Evolutionary conservation across 2,888 invertebrate genomes (phyloP), one percentile per base, ranked within the genome.

Genomic region (Calephelis perditalis): DNA sequence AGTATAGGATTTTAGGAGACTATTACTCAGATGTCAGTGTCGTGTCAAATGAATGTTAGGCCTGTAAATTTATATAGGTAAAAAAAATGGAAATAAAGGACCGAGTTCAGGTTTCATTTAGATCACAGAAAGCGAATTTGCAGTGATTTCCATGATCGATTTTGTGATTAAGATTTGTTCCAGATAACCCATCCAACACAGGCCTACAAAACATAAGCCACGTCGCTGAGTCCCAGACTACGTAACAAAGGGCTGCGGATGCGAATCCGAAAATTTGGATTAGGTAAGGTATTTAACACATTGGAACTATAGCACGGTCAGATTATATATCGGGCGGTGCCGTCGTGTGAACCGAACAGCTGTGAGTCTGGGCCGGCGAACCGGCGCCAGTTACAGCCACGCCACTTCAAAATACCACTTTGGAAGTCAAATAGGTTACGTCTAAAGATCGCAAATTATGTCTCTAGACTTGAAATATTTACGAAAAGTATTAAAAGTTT

Each of bases 371-470:
- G 62, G 68, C 72, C 74, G 74, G 73, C 70, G 58, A 63, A 59
- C 73, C 71, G 73, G 74, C 74, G 71, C 73, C 73, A 65, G 65
- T 62, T 57, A 63, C 59, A 68, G 72, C 74, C 74, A 73, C 73
- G 74, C 72, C 71, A 74, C 69, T 68, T 69, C 66, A 71, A 70
- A 67, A 72, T 71, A 76, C 75, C 81, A 77, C 26, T 74, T 75
- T 80, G 76, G 40, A 73, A 82, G 79, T 71, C 82, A 84, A 82
- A 82, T 84, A 86, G 86, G 85, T 86, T 84, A 85, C 76, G 60
- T 71, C 71, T 73, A 75, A 79, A 75, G 75, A 79, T 75, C 75
- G 74, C 73, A 73, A 75, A 73, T 68, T 71, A 65, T 66, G 67
- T 70, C 67, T 69, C 64, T 58, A 52, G 66, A 67, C 70, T 71